Conservation (phyloP, 2,797 vertebrate species). For the Huso huso region DNA sequence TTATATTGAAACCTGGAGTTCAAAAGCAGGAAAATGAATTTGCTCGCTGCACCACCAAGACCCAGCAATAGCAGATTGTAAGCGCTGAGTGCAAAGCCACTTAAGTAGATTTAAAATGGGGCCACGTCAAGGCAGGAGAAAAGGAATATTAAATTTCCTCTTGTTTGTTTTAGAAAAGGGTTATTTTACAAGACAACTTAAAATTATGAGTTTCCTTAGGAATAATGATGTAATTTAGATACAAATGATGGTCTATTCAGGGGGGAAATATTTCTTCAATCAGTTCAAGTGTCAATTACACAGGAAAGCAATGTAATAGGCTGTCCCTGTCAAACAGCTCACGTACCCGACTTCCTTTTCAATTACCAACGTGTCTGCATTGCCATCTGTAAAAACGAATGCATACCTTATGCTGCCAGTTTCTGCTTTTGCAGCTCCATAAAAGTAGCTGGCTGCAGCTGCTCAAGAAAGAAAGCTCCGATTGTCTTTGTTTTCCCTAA, state of each 20-base stretch:
- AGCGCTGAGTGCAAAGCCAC: too few relatives aligned
- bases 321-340: slow-evolving; percentile 49
- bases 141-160: neutral
- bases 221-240: slow-evolving; percentile 43
- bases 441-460: slow-evolving; percentile 60
- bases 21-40: too few relatives aligned
- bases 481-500: slow-evolving; percentile 55
- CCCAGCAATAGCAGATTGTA: too few relatives aligned
- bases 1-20: too few relatives aligned
- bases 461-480: slow-evolving; percentile 57
- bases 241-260: slow-evolving; percentile 25
- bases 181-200: slow-evolving; percentile 29
- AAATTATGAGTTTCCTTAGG: slow-evolving; percentile 38
- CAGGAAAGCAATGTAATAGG: slow-evolving; percentile 64
- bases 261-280: slow-evolving; percentile 19
- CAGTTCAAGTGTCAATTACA: slow-evolving; percentile 62
- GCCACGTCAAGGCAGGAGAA: neutral
- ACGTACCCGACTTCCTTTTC: slow-evolving; percentile 74
- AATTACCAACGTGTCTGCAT: slow-evolving; percentile 71
- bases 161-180: slow-evolving; percentile 9
- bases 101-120: too few relatives aligned
- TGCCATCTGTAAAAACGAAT: slow-evolving; percentile 69
- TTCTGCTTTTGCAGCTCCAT: slow-evolving; percentile 57
- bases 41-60: too few relatives aligned
- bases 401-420: slow-evolving; percentile 54